A percentile compares a stretch with the other conserved stretches of the same genome.
Conservation (phyloP, 2,888 invertebrate species). For the Hoplodrina ambigua region DNA sequence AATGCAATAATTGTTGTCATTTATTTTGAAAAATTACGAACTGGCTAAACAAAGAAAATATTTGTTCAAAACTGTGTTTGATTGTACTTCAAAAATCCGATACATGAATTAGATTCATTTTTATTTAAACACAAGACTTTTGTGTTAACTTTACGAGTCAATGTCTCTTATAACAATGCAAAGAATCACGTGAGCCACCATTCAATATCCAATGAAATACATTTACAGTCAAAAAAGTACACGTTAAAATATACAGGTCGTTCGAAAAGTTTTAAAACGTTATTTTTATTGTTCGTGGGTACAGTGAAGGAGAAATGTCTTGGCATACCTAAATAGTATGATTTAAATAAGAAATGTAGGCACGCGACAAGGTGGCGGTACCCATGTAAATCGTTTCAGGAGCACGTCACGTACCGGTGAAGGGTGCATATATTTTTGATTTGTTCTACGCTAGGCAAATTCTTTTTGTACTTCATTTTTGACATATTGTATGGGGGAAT, state of each 20-base stretch:
- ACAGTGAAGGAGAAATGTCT: slow-evolving; percentile 80
- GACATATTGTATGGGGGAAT: slow-evolving; percentile 65
- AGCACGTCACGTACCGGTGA: slow-evolving; percentile 86
- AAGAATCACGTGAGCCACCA: slow-evolving; percentile 53
- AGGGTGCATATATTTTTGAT: slow-evolving; percentile 91
- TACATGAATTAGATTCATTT: slow-evolving; percentile 50
- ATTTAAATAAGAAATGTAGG: slow-evolving; percentile 89
- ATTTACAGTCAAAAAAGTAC: slow-evolving; percentile 47
- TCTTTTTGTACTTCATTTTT: slow-evolving; percentile 81
- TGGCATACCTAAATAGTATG: slow-evolving; percentile 87
- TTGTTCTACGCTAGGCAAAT: slow-evolving; percentile 87
- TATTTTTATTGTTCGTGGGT: slow-evolving; percentile 72
- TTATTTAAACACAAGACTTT: slow-evolving; percentile 50
- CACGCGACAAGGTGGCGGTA: slow-evolving; percentile 85
- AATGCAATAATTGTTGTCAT: too few species aligned
- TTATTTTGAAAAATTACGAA: too few species aligned
- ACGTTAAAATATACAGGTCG: slow-evolving; percentile 55
- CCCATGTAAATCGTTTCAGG: slow-evolving; percentile 86
- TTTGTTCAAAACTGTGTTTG: not conserved
- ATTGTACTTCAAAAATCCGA: slow-evolving; percentile 15
- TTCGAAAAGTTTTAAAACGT: slow-evolving; percentile 73
- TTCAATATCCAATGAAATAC: slow-evolving; percentile 57
- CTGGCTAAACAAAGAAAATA: not conserved
- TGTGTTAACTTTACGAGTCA: slow-evolving; percentile 58
- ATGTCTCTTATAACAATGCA: slow-evolving; percentile 57